Base-by-base conservation (phyloP, 2,888 invertebrate genomes). In the Micoletzkya japonica region DNA sequence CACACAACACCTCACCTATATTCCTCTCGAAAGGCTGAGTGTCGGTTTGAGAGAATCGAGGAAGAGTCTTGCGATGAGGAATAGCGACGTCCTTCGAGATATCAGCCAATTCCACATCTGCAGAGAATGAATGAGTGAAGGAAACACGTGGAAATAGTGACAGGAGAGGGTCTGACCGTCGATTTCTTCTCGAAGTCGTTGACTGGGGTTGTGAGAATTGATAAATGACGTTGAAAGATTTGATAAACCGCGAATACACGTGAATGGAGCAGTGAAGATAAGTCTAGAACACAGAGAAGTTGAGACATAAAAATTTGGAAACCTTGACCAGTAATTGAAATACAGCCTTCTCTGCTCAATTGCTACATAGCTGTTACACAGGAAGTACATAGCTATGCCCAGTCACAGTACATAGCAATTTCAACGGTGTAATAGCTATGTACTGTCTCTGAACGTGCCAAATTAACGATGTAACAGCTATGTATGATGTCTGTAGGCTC, bases 211-310 rank as follows among this genome's bases (percentile, higher is more conserved):
- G 30, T 52, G 64, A 0, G 64, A 64, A 2, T 26, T 26, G 52
- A 64, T 64, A 39, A 64, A 52, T 50, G 39, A 39, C 37, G 34
- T 26, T 24, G 36, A 36, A 14, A 52, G 64, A 64, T 28, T n/a
- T 7, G 32, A 24, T 10, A 52, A 20, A 0, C 7, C 7, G 3
- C 26, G 24, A 17, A 32, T 17, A 6, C 37, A 20, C 2, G 36
- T 36, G 34, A 64, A 30, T n/a, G 64, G 64, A 64, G 64, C 64
- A 36, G 39, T 64, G 64, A 64, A 64, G 52, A 44, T 28, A 1
- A 64, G 24, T 36, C 64, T 64, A 26, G 20, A 63, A 64, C 17
- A n/a, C n/a, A n/a, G n/a, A n/a, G n/a, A n/a, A n/a, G n/a, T n/a
- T n/a, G n/a, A n/a, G n/a, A n/a, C n/a, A n/a, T n/a, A n/a, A n/a